Evolutionary conservation across 2,797 vertebrate genomes (phyloP).

Genomic region (Eurystomus glaucurus): DNA sequence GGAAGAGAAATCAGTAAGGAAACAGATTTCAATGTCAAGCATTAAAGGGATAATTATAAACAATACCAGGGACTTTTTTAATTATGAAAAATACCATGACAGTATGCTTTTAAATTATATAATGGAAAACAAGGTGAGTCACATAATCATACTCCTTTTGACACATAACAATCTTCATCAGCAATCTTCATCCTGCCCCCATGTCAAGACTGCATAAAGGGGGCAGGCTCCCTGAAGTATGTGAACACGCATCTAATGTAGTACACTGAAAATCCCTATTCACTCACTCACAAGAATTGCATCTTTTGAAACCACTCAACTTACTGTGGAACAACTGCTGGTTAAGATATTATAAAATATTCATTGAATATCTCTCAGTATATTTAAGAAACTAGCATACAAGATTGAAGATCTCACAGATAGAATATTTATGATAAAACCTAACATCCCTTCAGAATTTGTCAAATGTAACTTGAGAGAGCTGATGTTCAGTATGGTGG

Average conservation of each 20-base stretch:
- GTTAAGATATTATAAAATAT: slow-evolving; percentile 54
- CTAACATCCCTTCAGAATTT: slow-evolving; percentile 4
- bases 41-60: slow-evolving; percentile 78
- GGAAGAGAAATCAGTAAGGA: slow-evolving; percentile 61
- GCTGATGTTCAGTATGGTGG: not conserved
- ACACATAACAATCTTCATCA: slow-evolving; percentile 75
- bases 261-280: slow-evolving; percentile 1
- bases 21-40: slow-evolving; percentile 73
- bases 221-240: not conserved
- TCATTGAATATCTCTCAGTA: slow-evolving; percentile 32
- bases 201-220: slow-evolving; percentile 66
- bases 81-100: slow-evolving; percentile 79
- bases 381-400: slow-evolving; percentile 18
- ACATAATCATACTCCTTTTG: slow-evolving; percentile 77
- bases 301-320: slow-evolving; percentile 30
- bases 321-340: slow-evolving; percentile 33
- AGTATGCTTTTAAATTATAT: slow-evolving; percentile 77
- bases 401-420: slow-evolving; percentile 24
- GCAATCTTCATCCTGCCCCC: slow-evolving; percentile 64
- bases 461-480: not conserved
- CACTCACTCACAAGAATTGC: not conserved
- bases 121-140: slow-evolving; percentile 80
- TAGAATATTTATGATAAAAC: slow-evolving; percentile 49
- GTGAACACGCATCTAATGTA: slow-evolving; percentile 40
- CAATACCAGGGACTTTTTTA: slow-evolving; percentile 70